Evolutionary conservation across 1,140 invertebrate species (phyloP).

Genomic region (Drosophila repletoides): DNA sequence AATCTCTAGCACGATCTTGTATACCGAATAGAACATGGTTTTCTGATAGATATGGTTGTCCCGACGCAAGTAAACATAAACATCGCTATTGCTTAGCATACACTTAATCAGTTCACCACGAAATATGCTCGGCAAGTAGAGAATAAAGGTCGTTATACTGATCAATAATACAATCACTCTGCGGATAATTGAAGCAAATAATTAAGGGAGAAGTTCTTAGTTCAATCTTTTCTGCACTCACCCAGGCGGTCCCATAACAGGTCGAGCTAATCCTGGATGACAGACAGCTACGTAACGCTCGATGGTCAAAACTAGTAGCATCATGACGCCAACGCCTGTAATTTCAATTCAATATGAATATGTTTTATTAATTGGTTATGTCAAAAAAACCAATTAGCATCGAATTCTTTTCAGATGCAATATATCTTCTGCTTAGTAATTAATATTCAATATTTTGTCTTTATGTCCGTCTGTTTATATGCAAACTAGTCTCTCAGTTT

Average conservation of each 20-base stretch:
- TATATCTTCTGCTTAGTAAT: too few species aligned
- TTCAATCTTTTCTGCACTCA: constrained; percentile 40
- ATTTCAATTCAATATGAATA: neutral
- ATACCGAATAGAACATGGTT: constrained; percentile 84
- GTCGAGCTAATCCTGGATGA: constrained; percentile 87
- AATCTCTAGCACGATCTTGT: constrained; percentile 86
- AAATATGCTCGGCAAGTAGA: constrained; percentile 87
- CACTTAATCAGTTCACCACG: constrained; percentile 86
- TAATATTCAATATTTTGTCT: too few species aligned
- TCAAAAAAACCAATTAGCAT: too few species aligned
- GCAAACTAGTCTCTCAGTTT: too few species aligned
- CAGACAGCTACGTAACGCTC: constrained; percentile 92
- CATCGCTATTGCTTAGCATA: constrained; percentile 81
- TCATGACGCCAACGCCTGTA: constrained; percentile 88
- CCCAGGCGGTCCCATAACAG: constrained; percentile 85
- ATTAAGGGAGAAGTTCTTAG: neutral
- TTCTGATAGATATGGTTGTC: constrained; percentile 84
- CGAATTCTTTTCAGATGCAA: too few species aligned
- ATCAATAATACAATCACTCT: constrained; percentile 85
- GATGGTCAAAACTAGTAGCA: constrained; percentile 90
- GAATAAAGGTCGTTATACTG: constrained; percentile 85
- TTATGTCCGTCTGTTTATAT: too few species aligned
- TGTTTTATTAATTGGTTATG: too few species aligned
- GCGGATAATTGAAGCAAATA: too few species aligned
- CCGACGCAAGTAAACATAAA: constrained; percentile 84